Base-by-base conservation (phyloP, 2,797 vertebrate species). In the Anabas testudineus region DNA sequence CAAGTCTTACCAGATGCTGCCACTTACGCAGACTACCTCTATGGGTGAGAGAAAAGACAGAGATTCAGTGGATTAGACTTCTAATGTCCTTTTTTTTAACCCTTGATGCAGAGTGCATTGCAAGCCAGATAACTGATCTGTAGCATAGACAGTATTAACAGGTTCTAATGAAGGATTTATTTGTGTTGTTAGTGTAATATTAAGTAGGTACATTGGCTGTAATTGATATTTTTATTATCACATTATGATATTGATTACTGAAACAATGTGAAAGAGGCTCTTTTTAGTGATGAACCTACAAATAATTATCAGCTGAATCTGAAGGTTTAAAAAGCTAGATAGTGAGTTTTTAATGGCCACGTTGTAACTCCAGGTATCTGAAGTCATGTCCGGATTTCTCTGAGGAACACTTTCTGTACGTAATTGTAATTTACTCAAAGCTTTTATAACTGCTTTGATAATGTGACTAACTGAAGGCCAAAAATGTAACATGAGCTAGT, bases 1-100 rank as follows among this genome's bases (percentile, higher is more conserved):
- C 87, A 94, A 55, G 80, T 99, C 45, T 88, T 99, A 53, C 96
- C 98, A 42, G 98, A 99, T 62, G 91, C 96, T 57, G 96, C 94
- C 57, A 76, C 95, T 45, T 99, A 95, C 18, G 95, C 95, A 0
- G 89, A 96, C 52, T 99, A 98, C 90, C 94, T 99, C 59, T 87
- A 91, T 51, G 95, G 95, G 98, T 98, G 95, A 83, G 57, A 51
- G 22, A 36, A 46, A 2, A 53, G 19, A 48, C 8, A 2, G 1
- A 32, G 0, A 45, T 8, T 75, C n/a, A 22, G 9, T 65, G 34
- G n/a, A 69, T 73, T 26, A 53, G 21, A 43, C 48, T 64, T 32
- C 1, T 10, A 16, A n/a, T 32, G 24, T 64, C 57, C 18, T 42
- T 54, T 48, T 6, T 45, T 62, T 74, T 42, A 34, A 10, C 2